Percentiles rank a stretch among this genome's conserved stretches.
phyloP scores from a whole-genome alignment of 2,113 vertebrate species.

The Promerops cafer region DNA sequence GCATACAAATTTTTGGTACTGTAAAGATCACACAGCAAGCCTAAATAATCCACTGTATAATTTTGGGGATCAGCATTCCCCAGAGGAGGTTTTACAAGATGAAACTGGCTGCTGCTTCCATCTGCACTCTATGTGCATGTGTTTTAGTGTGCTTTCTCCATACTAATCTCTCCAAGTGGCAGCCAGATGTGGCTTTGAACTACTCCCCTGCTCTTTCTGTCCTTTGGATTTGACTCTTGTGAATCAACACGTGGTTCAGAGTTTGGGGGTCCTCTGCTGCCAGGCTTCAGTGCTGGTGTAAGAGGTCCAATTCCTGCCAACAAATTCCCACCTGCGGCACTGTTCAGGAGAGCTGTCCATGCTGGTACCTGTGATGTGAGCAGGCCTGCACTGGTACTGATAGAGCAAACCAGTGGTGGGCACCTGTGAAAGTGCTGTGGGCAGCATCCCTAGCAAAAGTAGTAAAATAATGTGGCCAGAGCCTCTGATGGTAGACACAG shows the following conservation, averaged over 20 bases:
- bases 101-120: background rate
- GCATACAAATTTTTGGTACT: background rate
- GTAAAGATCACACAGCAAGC: background rate
- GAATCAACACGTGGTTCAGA: background rate
- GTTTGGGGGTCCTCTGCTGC: accelerated
- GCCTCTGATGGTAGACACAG: background rate
- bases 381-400: background rate
- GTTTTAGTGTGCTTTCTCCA: background rate
- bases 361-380: background rate
- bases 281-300: background rate
- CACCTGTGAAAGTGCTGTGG: background rate
- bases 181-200: slow-evolving; percentile 11
- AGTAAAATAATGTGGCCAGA: background rate
- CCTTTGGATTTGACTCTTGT: background rate
- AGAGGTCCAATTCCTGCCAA: background rate
- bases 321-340: background rate
- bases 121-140: background rate
- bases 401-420: background rate
- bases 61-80: background rate
- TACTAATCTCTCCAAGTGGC: background rate
- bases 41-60: background rate
- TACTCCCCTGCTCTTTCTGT: background rate
- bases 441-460: background rate
- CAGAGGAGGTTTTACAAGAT: background rate
- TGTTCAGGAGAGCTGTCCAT: background rate